Percentiles rank a stretch among this genome's conserved stretches.
Evolutionary conservation across 2,888 invertebrate genomes (phyloP).

Genomic region (Drosophila seclusa): DNA sequence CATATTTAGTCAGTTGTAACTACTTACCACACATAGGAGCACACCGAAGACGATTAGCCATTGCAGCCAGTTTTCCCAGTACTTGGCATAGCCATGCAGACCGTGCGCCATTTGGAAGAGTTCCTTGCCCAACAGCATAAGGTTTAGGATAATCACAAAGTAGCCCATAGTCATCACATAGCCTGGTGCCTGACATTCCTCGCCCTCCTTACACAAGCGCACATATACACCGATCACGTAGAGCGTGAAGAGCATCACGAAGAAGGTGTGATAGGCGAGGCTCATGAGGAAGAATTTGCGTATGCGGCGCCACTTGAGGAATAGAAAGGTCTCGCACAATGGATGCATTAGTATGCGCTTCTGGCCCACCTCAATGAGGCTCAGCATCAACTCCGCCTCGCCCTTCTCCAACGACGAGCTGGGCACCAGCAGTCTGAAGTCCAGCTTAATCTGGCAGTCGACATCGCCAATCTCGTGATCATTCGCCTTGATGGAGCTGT

Average conservation of each 20-base stretch:
- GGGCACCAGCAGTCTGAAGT: conserved; percentile 88
- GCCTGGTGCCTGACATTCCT: conserved; percentile 72
- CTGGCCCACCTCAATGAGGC: conserved; percentile 92
- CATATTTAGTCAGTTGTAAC: neutral
- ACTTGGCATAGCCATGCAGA: conserved; percentile 89
- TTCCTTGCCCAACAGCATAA: conserved; percentile 89
- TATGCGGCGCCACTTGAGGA: conserved; percentile 93
- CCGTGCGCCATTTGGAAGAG: conserved; percentile 89
- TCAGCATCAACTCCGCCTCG: conserved; percentile 89
- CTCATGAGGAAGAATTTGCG: conserved; percentile 93
- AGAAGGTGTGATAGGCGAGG: conserved; percentile 91
- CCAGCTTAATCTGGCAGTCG: conserved; percentile 92
- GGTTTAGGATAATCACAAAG: conserved; percentile 88
- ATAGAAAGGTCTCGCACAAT: conserved; percentile 93
- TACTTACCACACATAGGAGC: conserved; percentile 88
- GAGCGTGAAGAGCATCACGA: conserved; percentile 90
- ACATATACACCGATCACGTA: conserved; percentile 88
- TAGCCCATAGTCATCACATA: conserved; percentile 86
- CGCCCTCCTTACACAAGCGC: conserved; percentile 76
- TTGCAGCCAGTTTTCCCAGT: conserved; percentile 95
- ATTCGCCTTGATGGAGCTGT: conserved; percentile 90
- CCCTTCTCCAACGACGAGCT: conserved; percentile 86
- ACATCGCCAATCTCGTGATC: conserved; percentile 94
- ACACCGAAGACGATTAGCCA: conserved; percentile 91
- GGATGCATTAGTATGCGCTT: conserved; percentile 93